Conservation (phyloP, 2,888 invertebrate species). For the Bellardia bayeri region DNA sequence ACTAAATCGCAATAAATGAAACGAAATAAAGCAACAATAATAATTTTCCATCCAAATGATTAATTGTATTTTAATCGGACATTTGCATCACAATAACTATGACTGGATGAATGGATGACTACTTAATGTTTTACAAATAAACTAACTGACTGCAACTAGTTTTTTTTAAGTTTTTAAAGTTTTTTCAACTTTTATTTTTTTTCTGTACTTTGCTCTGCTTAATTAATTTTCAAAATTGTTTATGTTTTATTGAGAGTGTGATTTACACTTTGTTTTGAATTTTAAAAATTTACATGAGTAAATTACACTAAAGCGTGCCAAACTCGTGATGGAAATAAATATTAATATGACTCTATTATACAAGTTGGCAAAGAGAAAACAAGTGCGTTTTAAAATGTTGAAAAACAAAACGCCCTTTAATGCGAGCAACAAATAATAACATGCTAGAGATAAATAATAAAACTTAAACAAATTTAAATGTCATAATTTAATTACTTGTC, state of each 20-base stretch:
- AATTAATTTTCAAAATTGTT: constrained; percentile 1
- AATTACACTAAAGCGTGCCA: constrained; percentile 43
- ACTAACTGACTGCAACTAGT: neutral
- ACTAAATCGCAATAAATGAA: constrained; percentile 19
- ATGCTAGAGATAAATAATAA: neutral
- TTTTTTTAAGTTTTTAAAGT: constrained; percentile 9
- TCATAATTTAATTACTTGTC: constrained; percentile 43
- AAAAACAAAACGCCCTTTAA: constrained; percentile 46
- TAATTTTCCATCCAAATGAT: constrained; percentile 63
- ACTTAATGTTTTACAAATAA: neutral
- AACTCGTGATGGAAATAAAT: constrained; percentile 54
- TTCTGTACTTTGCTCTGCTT: constrained; percentile 14
- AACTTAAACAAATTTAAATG: constrained; percentile 12
- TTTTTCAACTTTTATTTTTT: constrained; percentile 39
- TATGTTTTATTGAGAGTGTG: constrained; percentile 21
- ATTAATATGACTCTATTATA: neutral
- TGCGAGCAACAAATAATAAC: neutral
- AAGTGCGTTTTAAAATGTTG: constrained; percentile 11
- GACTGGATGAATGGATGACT: neutral
- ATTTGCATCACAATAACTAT: constrained; percentile 22
- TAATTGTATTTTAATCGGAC: constrained; percentile 52
- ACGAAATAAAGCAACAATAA: constrained; percentile 28
- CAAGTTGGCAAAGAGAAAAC: neutral
- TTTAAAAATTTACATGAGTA: constrained; percentile 20
- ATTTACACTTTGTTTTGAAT: neutral